These are phyloP conservation scores for Drosophila ezoana DNA, from an alignment of 2,888 invertebrate genomes.

Conservation along the genomic window DNA sequence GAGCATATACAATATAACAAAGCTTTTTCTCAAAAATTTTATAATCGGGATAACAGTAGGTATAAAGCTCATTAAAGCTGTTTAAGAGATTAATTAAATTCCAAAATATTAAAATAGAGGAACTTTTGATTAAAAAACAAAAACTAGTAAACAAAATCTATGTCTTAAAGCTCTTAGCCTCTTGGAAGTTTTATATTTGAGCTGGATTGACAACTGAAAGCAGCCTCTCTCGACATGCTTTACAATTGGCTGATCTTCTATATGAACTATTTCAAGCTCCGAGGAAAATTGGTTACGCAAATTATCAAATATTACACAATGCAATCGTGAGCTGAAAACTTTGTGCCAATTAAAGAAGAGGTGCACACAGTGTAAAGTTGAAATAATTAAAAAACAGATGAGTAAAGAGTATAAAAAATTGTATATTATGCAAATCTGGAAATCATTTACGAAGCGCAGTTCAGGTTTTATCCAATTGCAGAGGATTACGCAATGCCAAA, in stretches of 20 bases:
- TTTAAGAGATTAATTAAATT: not conserved
- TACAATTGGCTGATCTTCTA: not conserved
- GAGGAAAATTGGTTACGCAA: not conserved
- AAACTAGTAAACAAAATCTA: too few species aligned
- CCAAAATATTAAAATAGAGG: not conserved
- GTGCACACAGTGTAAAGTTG: constrained; percentile 43
- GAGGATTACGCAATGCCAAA: constrained; percentile 72
- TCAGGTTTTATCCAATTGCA: constrained; percentile 63
- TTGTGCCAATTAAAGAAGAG: constrained; percentile 36
- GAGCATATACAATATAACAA: too few species aligned
- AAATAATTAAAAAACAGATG: constrained; percentile 23
- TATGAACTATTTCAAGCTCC: not conserved
- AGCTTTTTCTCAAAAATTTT: too few species aligned
- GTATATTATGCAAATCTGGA: constrained; percentile 71
- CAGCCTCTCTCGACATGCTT: not conserved
- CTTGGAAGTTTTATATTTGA: too few species aligned
- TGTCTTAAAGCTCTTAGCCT: too few species aligned
- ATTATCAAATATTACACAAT: constrained; percentile 37
- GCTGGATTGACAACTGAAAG: not conserved
- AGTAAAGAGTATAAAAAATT: constrained; percentile 54
- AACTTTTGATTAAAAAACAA: too few species aligned
- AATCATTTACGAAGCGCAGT: constrained; percentile 50
- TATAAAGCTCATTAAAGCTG: constrained; percentile 1
- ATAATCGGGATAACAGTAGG: too few species aligned
- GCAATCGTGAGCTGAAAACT: not conserved